A percentile compares a stretch with the other conserved stretches of the same genome.
These are phyloP conservation scores for Scarus forsteni DNA, from an alignment of 2,797 vertebrate genomes.

Conservation along the genomic window DNA sequence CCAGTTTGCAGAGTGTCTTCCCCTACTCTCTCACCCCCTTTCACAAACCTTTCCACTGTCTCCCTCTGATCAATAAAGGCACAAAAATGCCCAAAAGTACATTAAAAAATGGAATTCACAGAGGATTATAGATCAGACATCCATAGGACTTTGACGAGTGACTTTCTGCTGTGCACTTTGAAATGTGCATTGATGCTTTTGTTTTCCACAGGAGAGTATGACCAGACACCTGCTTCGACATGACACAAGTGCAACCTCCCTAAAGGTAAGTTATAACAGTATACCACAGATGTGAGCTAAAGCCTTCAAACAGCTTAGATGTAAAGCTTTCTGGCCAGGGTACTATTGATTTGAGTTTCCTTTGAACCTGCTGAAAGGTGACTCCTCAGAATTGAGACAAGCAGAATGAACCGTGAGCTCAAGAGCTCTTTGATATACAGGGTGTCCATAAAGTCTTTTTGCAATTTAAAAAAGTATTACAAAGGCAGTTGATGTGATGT, in stretches of 20 bases:
- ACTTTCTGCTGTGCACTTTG: background rate
- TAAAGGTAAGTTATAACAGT: constrained; percentile 65
- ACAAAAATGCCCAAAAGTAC: no score
- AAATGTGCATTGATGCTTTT: background rate
- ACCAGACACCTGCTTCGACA: constrained; percentile 82
- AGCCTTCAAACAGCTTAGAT: background rate
- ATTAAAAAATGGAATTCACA: no score
- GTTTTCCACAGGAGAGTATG: constrained; percentile 81
- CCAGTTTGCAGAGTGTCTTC: no score
- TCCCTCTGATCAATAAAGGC: no score
- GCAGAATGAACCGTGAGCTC: background rate
- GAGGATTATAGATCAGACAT: no score
- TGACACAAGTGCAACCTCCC: constrained; percentile 66
- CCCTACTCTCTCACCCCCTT: no score
- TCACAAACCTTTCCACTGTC: no score
- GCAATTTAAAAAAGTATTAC: no score
- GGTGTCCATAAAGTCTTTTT: no score
- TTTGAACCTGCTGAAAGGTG: constrained; percentile 13
- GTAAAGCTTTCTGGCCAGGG: background rate
- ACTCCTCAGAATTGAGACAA: background rate
- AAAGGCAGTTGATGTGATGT: no score
- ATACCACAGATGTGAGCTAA: background rate
- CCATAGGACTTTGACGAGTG: background rate
- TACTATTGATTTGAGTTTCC: constrained; percentile 32
- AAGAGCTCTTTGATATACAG: background rate